Percentiles rank a stretch among this genome's conserved stretches.
These are phyloP conservation scores for Falcaria lacertinaria DNA, from an alignment of 2,888 invertebrate genomes.

Conservation along the genomic window DNA sequence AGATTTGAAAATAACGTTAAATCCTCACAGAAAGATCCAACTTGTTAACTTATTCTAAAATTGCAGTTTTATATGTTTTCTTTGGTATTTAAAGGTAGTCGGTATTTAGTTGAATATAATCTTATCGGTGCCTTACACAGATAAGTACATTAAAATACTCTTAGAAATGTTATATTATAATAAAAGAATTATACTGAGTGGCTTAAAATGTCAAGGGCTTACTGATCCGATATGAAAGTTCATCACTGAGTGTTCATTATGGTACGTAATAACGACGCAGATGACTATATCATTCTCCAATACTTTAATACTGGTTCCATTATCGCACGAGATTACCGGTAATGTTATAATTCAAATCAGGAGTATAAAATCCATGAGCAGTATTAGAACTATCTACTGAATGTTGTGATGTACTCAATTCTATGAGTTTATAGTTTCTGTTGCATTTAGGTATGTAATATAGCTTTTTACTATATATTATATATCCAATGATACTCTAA, in stretches of 20 bases:
- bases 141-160: slow-evolving; percentile 9
- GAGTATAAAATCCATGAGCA: background rate
- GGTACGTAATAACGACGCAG: slow-evolving; percentile 62
- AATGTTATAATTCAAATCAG: slow-evolving; percentile 10
- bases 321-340: slow-evolving; percentile 42
- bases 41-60: no score
- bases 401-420: background rate
- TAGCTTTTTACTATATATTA: no score
- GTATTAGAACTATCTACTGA: background rate
- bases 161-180: slow-evolving; percentile 50
- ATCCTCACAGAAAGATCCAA: no score
- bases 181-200: slow-evolving; percentile 51
- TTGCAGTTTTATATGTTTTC: no score
- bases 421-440: background rate
- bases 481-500: no score
- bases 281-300: slow-evolving; percentile 68
- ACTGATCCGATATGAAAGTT: slow-evolving; percentile 63
- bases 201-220: slow-evolving; percentile 67
- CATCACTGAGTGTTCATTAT: slow-evolving; percentile 72
- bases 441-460: background rate
- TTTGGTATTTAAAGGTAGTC: no score
- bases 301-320: slow-evolving; percentile 45
- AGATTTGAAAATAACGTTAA: no score
- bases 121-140: background rate
- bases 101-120: background rate